phyloP scores from a whole-genome alignment of 2,113 vertebrate species.

The Crypturellus undulatus region DNA sequence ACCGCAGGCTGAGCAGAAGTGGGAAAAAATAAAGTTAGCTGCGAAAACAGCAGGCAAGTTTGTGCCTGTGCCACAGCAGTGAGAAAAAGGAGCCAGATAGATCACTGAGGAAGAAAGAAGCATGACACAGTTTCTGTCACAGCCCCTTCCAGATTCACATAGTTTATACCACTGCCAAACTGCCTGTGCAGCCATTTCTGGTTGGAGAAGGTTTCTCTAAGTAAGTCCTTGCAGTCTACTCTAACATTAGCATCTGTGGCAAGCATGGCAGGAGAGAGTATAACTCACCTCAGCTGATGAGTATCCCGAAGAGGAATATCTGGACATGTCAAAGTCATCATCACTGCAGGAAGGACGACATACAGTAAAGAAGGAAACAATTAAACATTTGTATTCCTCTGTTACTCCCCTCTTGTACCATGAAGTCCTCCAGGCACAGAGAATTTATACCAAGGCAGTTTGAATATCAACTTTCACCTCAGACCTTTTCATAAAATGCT shows the following conservation, averaged over 20 bases:
- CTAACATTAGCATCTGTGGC: not conserved
- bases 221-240: not conserved
- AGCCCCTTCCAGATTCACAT: not conserved
- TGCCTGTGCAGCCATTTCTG: not conserved
- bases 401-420: not conserved
- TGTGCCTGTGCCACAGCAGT: not conserved
- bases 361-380: constrained; percentile 8
- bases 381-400: not conserved
- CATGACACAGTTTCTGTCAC: not conserved
- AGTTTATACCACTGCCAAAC: not conserved
- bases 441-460: not conserved
- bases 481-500: not conserved
- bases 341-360: constrained; percentile 82
- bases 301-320: constrained; percentile 98
- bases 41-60: not conserved
- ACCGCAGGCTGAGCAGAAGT: not conserved
- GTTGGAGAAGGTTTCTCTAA: not conserved
- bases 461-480: not conserved
- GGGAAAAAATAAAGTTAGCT: not conserved
- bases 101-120: not conserved
- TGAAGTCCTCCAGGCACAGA: not conserved
- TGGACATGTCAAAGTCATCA: constrained; percentile 99
- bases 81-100: not conserved
- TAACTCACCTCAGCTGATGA: constrained; percentile 97
- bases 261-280: not conserved